Evolutionary conservation across 2,888 invertebrate species (phyloP).

Genomic region (Frankliniella intonsa): DNA sequence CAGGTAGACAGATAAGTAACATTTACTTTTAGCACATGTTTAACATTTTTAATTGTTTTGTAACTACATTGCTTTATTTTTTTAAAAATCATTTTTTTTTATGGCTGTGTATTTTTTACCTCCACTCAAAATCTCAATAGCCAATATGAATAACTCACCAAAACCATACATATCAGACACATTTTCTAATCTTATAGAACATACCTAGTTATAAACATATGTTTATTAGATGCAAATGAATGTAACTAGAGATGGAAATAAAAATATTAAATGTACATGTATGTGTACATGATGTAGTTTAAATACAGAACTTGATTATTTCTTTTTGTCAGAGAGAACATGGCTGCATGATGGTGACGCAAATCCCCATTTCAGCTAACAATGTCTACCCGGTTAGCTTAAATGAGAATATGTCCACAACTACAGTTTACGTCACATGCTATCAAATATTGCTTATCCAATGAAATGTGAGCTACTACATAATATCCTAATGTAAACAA

Average conservation of each 20-base stretch:
- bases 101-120: neutral
- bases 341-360: neutral
- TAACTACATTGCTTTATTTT: neutral
- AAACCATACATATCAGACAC: neutral
- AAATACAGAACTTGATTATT: neutral
- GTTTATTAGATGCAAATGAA: constrained; percentile 10
- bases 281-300: neutral
- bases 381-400: neutral
- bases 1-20: neutral
- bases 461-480: constrained; percentile 13
- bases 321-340: constrained; percentile 4
- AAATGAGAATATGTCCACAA: neutral
- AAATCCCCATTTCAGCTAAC: constrained; percentile 1
- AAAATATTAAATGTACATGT: neutral
- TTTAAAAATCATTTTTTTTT: neutral
- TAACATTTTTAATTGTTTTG: neutral
- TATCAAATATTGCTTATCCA: constrained; percentile 21
- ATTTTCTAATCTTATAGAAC: constrained; percentile 15
- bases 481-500: neutral
- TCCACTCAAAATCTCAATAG: neutral
- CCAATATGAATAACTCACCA: neutral
- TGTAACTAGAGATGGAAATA: constrained; percentile 23
- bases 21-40: neutral
- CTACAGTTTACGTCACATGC: constrained; percentile 2
- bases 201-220: constrained; percentile 12